Percentiles rank a stretch among this genome's conserved stretches.
phyloP scores from a whole-genome alignment of 2,797 vertebrate species.

The Phyllotis vaccarum region DNA sequence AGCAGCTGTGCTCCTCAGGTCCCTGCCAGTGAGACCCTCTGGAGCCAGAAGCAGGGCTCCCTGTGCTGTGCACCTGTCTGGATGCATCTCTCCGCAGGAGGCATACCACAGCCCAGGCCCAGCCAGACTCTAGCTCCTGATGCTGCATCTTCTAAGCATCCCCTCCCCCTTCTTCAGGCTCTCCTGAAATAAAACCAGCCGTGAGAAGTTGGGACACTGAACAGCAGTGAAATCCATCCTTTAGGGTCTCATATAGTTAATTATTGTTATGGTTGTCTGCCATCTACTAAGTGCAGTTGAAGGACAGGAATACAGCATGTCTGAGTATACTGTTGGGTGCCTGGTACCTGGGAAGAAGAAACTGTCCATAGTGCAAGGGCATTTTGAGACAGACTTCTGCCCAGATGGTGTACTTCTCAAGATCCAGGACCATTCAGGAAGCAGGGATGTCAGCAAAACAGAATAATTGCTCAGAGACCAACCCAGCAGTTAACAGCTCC shows the following conservation, averaged over 20 bases:
- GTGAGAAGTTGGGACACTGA: background rate
- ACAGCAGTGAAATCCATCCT: background rate
- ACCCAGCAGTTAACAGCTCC: background rate
- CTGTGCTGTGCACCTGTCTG: background rate
- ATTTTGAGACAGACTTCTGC: background rate
- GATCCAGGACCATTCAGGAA: background rate
- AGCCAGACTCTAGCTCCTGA: rapidly evolving
- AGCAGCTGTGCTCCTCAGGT: background rate
- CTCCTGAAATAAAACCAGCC: background rate
- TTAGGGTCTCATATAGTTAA: background rate
- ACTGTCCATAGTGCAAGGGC: background rate
- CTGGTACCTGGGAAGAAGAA: background rate
- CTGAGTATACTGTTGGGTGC: background rate
- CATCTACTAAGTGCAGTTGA: background rate
- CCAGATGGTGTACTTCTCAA: background rate
- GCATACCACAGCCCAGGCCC: background rate
- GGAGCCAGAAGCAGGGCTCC: background rate
- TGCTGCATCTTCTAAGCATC: no score
- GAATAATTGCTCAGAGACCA: background rate
- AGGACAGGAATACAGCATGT: background rate
- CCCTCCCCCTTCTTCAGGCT: no score
- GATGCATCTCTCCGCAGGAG: background rate
- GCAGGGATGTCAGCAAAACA: background rate
- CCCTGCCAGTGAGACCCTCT: background rate
- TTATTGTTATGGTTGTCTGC: background rate